phyloP scores from a whole-genome alignment of 2,797 vertebrate genomes.

The Melanitta fusca region DNA sequence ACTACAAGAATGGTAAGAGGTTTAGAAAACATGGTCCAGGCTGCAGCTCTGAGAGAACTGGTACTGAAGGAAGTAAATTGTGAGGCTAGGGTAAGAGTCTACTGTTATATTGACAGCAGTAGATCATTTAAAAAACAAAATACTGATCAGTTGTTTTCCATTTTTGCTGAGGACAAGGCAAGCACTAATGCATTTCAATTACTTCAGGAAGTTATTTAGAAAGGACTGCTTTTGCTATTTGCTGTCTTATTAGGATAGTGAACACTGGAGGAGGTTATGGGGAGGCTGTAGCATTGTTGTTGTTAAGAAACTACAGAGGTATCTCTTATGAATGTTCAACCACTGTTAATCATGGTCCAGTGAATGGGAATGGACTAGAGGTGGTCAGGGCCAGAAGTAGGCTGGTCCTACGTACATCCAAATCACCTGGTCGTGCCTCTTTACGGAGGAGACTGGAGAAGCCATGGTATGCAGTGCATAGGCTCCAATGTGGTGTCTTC shows the following conservation, averaged over 20 bases:
- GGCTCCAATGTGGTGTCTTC: neutral
- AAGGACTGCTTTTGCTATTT: neutral
- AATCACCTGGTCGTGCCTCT: neutral
- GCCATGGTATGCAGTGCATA: neutral
- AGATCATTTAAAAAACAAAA: neutral
- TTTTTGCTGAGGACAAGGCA: neutral
- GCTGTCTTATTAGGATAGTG: neutral
- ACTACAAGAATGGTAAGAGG: neutral
- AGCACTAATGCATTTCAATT: neutral
- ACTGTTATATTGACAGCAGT: neutral
- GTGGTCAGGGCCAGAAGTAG: neutral
- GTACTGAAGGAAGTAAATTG: neutral
- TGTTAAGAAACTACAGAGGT: neutral
- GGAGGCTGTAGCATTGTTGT: neutral
- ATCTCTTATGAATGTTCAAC: neutral
- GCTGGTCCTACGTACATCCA: neutral
- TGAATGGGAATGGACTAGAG: neutral
- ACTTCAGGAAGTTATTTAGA: neutral
- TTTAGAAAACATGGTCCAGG: neutral
- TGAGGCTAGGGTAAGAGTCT: neutral
- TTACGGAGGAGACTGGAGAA: neutral
- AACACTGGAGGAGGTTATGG: neutral
- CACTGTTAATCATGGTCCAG: neutral
- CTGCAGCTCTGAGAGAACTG: neutral
- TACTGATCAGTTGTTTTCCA: neutral